These are phyloP conservation scores for Melieria omissa DNA, from an alignment of 2,888 invertebrate species.

Conservation along the genomic window DNA sequence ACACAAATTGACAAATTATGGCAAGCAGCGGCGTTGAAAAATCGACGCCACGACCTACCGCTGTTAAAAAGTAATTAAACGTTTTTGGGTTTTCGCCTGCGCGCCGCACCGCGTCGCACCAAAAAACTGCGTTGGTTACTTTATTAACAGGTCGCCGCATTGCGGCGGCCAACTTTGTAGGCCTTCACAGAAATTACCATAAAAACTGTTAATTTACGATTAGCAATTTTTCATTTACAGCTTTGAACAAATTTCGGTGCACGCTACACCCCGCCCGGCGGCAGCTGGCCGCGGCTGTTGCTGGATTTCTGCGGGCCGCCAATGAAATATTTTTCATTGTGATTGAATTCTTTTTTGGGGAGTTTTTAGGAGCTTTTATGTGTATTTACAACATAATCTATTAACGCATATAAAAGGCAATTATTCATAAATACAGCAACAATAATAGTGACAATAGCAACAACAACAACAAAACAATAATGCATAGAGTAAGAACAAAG, in stretches of 20 bases:
- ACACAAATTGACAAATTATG: constrained; percentile 53
- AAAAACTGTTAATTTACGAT: constrained; percentile 48
- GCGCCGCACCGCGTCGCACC: too few relatives aligned
- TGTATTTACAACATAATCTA: constrained; percentile 56
- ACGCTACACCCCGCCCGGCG: not conserved
- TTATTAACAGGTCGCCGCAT: constrained; percentile 19
- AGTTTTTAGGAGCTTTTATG: constrained; percentile 23
- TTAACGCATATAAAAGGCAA: constrained; percentile 54
- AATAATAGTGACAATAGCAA: constrained; percentile 16
- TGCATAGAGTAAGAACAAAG: not conserved
- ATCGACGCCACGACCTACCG: constrained; percentile 46
- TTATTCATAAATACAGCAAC: constrained; percentile 51
- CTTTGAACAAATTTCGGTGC: constrained; percentile 26
- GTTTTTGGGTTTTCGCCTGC: constrained; percentile 10
- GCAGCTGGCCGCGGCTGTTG: not conserved
- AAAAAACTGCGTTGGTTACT: not conserved
- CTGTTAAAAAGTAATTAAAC: constrained; percentile 60
- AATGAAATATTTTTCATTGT: not conserved
- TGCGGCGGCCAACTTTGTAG: constrained; percentile 29
- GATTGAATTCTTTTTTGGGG: constrained; percentile 10
- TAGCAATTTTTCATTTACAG: constrained; percentile 57
- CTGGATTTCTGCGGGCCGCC: not conserved
- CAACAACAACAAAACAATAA: not conserved
- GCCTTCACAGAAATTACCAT: constrained; percentile 47
- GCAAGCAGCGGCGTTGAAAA: constrained; percentile 38